phyloP scores from a whole-genome alignment of 2,888 invertebrate species.

The Lampropteryx suffumata region DNA sequence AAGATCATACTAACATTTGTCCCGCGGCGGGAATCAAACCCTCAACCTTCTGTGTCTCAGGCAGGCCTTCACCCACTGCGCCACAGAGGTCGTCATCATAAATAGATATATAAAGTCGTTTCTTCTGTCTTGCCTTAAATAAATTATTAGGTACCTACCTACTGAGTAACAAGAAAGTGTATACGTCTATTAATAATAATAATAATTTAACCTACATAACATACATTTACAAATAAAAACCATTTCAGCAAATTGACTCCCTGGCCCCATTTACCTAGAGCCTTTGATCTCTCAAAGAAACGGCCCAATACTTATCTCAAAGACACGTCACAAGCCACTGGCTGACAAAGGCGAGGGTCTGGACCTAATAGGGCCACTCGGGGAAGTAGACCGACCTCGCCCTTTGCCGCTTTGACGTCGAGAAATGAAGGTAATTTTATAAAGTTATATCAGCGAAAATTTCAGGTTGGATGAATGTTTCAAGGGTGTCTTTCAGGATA shows the following conservation, averaged over 20 bases:
- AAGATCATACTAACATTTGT: no score
- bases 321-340: constrained; percentile 64
- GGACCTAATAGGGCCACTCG: constrained; percentile 75
- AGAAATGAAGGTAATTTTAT: constrained; percentile 72
- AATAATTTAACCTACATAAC: constrained; percentile 3
- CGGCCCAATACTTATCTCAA: constrained; percentile 77
- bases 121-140: no score
- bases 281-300: constrained; percentile 69
- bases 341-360: constrained; percentile 70
- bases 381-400: constrained; percentile 53
- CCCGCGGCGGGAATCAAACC: no score
- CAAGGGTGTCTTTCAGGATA: neutral
- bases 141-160: no score
- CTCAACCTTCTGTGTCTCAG: no score
- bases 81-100: no score
- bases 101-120: no score
- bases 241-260: constrained; percentile 36
- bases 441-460: constrained; percentile 44
- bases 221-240: constrained; percentile 27
- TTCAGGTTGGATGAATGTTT: constrained; percentile 9
- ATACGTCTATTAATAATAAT: no score
- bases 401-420: constrained; percentile 62
- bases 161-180: no score
- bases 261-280: constrained; percentile 35
- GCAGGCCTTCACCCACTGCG: no score